Conservation (phyloP, 2,113 vertebrate species). For the Taxidea taxus region DNA sequence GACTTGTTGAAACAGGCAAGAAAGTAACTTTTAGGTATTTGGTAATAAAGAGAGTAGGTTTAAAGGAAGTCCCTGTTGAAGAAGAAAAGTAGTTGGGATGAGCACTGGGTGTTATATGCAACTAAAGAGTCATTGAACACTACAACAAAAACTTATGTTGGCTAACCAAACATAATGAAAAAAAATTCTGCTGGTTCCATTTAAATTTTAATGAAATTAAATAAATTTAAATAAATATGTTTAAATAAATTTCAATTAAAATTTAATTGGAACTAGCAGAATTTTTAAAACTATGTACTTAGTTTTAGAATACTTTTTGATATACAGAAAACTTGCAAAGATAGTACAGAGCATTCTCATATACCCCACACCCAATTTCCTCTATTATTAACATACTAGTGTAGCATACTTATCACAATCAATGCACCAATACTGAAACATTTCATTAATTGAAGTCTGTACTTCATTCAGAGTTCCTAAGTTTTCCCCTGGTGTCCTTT, state of each 20-base stretch:
- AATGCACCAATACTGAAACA: not conserved
- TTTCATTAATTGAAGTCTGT: not conserved
- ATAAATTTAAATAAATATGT: no score
- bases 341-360: not conserved
- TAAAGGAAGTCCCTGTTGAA: not conserved
- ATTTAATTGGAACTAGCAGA: not conserved
- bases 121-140: no score
- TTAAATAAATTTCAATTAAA: not conserved
- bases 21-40: not conserved
- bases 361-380: not conserved
- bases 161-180: no score
- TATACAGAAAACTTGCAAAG: not conserved
- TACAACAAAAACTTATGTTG: no score
- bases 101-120: no score
- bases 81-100: not conserved
- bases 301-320: not conserved
- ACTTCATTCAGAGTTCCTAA: not conserved
- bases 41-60: not conserved
- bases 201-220: not conserved
- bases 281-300: not conserved
- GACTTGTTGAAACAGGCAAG: not conserved
- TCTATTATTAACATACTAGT: not conserved
- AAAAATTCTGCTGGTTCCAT: not conserved
- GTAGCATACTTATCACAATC: not conserved
- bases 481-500: not conserved